Evolutionary conservation across 2,797 vertebrate species (phyloP).

Genomic region (Enteromius unitaeniatus): DNA sequence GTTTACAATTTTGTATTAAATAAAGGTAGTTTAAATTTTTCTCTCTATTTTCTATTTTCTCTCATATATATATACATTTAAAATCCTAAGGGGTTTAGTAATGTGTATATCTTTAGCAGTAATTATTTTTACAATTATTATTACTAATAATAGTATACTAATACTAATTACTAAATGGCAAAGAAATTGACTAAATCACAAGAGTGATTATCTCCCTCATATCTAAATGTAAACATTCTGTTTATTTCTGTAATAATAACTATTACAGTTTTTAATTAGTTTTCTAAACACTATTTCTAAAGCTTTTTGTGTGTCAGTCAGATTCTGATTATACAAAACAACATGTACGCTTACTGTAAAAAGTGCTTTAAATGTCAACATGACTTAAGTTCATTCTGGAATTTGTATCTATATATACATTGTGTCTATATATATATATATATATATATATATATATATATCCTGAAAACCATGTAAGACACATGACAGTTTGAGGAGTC

Average conservation of each 20-base stretch:
- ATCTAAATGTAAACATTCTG: neutral
- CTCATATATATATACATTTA: too few species aligned
- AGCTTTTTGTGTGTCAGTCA: neutral
- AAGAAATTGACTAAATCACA: neutral
- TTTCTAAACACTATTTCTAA: neutral
- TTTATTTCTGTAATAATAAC: neutral
- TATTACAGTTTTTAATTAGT: neutral
- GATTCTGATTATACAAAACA: neutral
- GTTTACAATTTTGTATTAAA: neutral
- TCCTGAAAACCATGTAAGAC: neutral
- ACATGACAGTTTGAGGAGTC: neutral
- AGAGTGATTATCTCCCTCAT: neutral
- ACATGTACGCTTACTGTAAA: neutral
- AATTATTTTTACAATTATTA: neutral
- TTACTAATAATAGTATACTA: too few species aligned
- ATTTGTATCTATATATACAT: neutral
- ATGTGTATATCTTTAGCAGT: neutral
- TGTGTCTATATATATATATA: neutral
- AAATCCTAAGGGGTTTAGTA: too few species aligned
- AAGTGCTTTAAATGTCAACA: neutral
- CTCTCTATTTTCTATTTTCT: too few species aligned
- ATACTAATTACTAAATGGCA: too few species aligned
- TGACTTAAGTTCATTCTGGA: neutral
- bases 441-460: neutral
- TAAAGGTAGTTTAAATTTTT: neutral